Conservation (phyloP, 2,888 invertebrate genomes). For the Sphinx pinastri region DNA sequence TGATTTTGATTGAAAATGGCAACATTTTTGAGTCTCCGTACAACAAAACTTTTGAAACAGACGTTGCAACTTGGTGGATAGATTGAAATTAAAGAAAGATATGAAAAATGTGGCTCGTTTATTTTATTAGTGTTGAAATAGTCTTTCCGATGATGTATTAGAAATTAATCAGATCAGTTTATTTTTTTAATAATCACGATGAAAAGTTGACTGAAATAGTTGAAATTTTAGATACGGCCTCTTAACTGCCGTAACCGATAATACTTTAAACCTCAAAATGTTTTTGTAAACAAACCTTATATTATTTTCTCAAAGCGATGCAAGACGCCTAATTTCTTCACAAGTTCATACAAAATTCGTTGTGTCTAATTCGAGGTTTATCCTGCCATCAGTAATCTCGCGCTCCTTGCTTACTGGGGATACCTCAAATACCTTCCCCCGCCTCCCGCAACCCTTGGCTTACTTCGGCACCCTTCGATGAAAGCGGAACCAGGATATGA, state of each 20-base stretch:
- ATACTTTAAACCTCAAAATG: constrained; percentile 45
- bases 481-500: not conserved
- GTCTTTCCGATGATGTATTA: too few relatives aligned
- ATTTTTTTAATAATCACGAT: too few relatives aligned
- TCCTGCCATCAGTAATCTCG: constrained; percentile 82
- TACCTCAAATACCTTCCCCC: constrained; percentile 67
- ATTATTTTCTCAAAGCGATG: constrained; percentile 78
- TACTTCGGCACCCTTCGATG: not conserved
- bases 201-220: too few relatives aligned
- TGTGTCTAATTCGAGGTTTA: constrained; percentile 82
- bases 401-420: constrained; percentile 63
- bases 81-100: too few relatives aligned
- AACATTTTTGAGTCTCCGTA: too few relatives aligned
- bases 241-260: not conserved
- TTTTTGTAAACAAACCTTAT: constrained; percentile 68
- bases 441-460: constrained; percentile 35
- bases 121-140: too few relatives aligned
- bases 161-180: too few relatives aligned
- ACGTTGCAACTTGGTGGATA: too few relatives aligned
- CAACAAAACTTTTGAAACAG: too few relatives aligned
- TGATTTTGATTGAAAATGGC: too few relatives aligned
- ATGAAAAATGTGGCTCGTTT: too few relatives aligned
- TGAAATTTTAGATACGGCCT: too few relatives aligned
- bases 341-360: constrained; percentile 81
- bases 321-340: constrained; percentile 73